Evolutionary conservation across 2,797 vertebrate genomes (phyloP).

Genomic region (Xiphorhynchus erythropygius): DNA sequence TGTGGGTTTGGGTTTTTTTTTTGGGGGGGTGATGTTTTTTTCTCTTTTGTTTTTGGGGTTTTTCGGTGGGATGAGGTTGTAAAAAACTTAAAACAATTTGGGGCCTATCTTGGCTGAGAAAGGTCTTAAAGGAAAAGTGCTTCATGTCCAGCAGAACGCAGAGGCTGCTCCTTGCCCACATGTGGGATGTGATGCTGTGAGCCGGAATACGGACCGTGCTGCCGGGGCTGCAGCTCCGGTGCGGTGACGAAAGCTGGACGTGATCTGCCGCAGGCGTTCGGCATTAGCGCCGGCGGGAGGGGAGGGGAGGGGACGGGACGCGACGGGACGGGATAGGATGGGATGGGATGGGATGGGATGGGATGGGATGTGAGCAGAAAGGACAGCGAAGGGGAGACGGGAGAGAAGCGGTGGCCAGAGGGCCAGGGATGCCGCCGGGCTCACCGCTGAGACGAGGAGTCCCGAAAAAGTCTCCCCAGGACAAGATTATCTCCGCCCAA

Average conservation of each 20-base stretch:
- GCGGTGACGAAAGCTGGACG: background rate
- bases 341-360: background rate
- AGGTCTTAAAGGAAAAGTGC: background rate
- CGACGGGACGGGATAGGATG: no score
- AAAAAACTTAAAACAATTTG: background rate
- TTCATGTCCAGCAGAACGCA: background rate
- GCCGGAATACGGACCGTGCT: background rate
- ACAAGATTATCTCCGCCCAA: background rate
- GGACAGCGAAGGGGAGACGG: background rate
- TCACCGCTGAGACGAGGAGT: accelerated
- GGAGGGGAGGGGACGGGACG: no score
- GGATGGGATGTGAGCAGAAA: background rate
- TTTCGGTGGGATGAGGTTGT: background rate
- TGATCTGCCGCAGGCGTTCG: background rate
- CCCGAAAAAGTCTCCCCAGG: background rate
- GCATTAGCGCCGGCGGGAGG: background rate
- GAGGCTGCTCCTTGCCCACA: background rate
- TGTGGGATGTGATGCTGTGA: background rate
- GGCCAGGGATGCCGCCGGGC: no score
- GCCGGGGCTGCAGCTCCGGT: background rate
- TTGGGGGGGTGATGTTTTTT: accelerated
- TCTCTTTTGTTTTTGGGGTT: background rate
- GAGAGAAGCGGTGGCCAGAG: background rate
- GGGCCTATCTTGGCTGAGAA: background rate
- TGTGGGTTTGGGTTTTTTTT: background rate